phyloP scores from a whole-genome alignment of 2,888 invertebrate genomes.

The Philonicus albiceps region DNA sequence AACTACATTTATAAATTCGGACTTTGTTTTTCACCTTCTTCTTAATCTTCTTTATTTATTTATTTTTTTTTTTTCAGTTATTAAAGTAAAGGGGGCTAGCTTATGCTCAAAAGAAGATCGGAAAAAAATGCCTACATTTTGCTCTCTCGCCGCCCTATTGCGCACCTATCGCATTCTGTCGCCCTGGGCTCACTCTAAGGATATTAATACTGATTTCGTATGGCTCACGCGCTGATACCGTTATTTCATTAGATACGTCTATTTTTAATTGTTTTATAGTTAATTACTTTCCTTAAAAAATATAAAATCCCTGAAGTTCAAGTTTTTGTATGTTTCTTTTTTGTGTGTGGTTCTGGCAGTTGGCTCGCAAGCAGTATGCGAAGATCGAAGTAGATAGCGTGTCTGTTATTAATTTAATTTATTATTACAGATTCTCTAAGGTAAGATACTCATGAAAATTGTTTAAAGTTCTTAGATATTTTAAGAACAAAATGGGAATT shows the following conservation, averaged over 20 bases:
- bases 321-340: background rate
- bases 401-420: background rate
- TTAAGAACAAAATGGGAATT: background rate
- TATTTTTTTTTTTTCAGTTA: background rate
- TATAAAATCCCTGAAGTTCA: conserved; percentile 33
- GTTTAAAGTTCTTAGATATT: background rate
- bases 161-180: background rate
- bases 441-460: background rate
- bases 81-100: background rate
- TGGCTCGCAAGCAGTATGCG: background rate
- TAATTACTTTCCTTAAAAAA: background rate
- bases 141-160: background rate
- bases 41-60: background rate
- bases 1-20: conserved; percentile 41
- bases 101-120: conserved; percentile 7
- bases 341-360: background rate
- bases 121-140: background rate
- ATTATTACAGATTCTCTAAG: background rate
- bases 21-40: conserved; percentile 22
- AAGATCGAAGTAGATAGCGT: background rate
- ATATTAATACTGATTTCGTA: conserved; percentile 36
- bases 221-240: conserved; percentile 27
- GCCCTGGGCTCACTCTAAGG: background rate
- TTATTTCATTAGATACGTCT: background rate
- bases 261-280: background rate